Evolutionary conservation across 2,113 vertebrate species (phyloP), one percentile per base, ranked within the genome.

Genomic region (Cyanocitta stelleri): DNA sequence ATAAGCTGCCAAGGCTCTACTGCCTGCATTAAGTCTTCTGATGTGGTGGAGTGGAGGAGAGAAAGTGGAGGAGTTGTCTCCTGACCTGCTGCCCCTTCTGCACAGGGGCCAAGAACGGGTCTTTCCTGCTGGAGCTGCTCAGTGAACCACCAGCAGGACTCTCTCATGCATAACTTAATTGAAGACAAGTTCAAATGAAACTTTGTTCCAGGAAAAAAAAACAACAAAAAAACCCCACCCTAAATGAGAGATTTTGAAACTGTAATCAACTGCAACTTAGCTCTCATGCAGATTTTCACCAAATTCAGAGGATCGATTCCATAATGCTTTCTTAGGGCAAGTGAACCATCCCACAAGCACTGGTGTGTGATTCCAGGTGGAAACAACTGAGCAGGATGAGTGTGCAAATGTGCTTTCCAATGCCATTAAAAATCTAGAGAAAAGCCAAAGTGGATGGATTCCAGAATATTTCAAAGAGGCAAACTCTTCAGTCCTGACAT

Each of bases 401-500:
- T 32, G 69, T 73, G 67, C 55, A 87, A 76, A 46, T 73, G 73
- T 3, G 6, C 27, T 94, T 85, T 61, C 54, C 59, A 73, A 43
- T 58, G 81, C 81, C 89, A 83, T 55, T 46, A 83, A 96, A 94
- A 93, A 62, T 73, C 49, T 48, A 94, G 74, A 48, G 54, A 85
- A 93, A 96, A 94, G 89, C 71, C 18, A 10, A 82, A 87, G 51
- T 64, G 37, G 14, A 94, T 35, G 35, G 21, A 76, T 73, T 94
- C 82, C 91, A 93, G 89, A 87, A 73, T 79, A 89, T 74, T 91
- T 96, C 74, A 74, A 90, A 78, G 46, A 55, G 58, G 41, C 32
- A 91, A 91, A 85, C 14, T 33, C 74, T 94, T 89, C 44, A 26
- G 74, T 56, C 23, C 87, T 51, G 85, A 66, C 69, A 85, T 66